Conservation (phyloP, 1,140 invertebrate species). For the Neomicropteryx cornuta region DNA sequence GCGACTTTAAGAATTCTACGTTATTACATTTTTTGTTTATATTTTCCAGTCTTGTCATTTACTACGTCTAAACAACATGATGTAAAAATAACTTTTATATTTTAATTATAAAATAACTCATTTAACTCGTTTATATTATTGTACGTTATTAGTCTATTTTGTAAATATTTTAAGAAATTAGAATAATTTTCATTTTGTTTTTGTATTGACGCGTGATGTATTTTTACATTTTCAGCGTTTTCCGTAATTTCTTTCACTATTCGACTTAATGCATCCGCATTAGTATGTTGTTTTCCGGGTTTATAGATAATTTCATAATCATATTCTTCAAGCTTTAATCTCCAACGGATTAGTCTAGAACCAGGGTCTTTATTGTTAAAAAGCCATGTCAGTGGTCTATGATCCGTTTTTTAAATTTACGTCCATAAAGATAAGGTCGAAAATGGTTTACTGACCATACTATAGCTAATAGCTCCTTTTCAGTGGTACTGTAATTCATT, state of each 20-base stretch:
- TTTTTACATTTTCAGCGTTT: slow-evolving; percentile 5
- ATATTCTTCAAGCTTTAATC: slow-evolving; percentile 27
- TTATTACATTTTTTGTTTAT: slow-evolving; percentile 1
- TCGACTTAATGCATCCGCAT: slow-evolving; percentile 22
- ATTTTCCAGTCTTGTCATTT: slow-evolving; percentile 6
- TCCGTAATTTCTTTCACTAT: slow-evolving; percentile 6
- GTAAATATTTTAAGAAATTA: too few relatives aligned
- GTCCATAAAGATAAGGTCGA: slow-evolving; percentile 32
- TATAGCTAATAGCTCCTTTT: slow-evolving; percentile 41
- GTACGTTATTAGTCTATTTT: too few relatives aligned
- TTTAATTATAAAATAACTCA: too few relatives aligned
- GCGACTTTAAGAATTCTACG: slow-evolving; percentile 5
- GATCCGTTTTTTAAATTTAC: slow-evolving; percentile 36
- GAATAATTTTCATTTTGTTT: too few relatives aligned
- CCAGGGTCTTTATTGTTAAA: slow-evolving; percentile 27
- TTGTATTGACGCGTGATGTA: too few relatives aligned
- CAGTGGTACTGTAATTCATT: slow-evolving; percentile 26
- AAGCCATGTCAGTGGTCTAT: slow-evolving; percentile 33
- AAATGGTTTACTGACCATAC: slow-evolving; percentile 35
- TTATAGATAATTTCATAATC: slow-evolving; percentile 28
- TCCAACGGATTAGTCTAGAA: slow-evolving; percentile 32
- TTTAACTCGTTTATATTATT: too few relatives aligned
- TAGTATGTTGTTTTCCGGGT: slow-evolving; percentile 23
- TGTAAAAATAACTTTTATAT: too few relatives aligned
- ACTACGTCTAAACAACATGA: too few relatives aligned